These are phyloP conservation scores for Crenuchus spilurus DNA, from an alignment of 2,797 vertebrate species.

Conservation along the genomic window DNA sequence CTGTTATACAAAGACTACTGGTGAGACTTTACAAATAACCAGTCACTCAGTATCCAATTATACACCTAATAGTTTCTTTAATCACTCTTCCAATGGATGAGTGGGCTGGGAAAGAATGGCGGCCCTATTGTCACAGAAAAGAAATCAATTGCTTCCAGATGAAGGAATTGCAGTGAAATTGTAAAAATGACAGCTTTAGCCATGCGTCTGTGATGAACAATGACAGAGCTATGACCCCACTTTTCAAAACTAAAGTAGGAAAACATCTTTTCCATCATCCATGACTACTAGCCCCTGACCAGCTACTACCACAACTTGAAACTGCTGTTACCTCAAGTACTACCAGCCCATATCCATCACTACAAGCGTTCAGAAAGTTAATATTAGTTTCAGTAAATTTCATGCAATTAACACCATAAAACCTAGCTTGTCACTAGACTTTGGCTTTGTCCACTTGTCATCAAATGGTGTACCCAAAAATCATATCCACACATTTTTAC, in stretches of 20 bases:
- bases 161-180: slow-evolving; percentile 52
- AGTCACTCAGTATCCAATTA: slow-evolving; percentile 57
- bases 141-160: slow-evolving; percentile 58
- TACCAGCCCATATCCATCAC: too few species aligned
- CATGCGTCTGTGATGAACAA: slow-evolving; percentile 48
- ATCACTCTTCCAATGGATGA: slow-evolving; percentile 49
- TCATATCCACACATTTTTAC: too few species aligned
- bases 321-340: too few species aligned
- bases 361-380: too few species aligned
- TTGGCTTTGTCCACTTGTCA: too few species aligned
- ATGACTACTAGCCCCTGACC: too few species aligned
- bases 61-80: slow-evolving; percentile 40
- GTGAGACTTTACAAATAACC: slow-evolving; percentile 52
- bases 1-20: slow-evolving; percentile 49
- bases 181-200: slow-evolving; percentile 57
- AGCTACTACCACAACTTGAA: too few species aligned
- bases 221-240: slow-evolving; percentile 36
- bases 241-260: slow-evolving; percentile 11
- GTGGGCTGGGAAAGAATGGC: slow-evolving; percentile 33
- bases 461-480: too few species aligned
- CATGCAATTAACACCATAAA: too few species aligned
- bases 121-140: slow-evolving; percentile 38
- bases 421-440: too few species aligned
- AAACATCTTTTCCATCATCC: not conserved
- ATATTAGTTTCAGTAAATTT: too few species aligned